These are phyloP conservation scores for Drosophila meridionalis DNA, from an alignment of 2,888 invertebrate genomes.

Conservation along the genomic window DNA sequence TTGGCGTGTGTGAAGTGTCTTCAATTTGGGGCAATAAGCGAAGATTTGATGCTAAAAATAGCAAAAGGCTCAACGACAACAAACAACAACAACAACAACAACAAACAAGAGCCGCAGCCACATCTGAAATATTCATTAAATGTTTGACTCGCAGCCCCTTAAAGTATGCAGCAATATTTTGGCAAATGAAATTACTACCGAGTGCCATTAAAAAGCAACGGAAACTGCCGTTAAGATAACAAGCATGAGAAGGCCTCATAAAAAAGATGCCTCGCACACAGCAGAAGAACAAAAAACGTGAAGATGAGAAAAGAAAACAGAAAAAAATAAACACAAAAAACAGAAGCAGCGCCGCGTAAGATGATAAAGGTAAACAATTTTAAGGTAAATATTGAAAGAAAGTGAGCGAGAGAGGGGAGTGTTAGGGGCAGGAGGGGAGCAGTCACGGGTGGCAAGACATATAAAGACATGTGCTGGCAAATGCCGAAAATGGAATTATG, in stretches of 20 bases:
- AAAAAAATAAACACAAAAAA: neutral
- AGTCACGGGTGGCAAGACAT: neutral
- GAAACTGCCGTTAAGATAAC: slow-evolving; percentile 66
- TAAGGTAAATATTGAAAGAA: slow-evolving; percentile 63
- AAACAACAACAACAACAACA: neutral
- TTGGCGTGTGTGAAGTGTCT: slow-evolving; percentile 49
- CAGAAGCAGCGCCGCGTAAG: slow-evolving; percentile 16
- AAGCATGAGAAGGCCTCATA: slow-evolving; percentile 41
- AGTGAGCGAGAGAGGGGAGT: slow-evolving; percentile 12
- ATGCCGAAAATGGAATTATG: slow-evolving; percentile 20
- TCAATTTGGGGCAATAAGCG: slow-evolving; percentile 51
- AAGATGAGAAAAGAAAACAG: neutral
- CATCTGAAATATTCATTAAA: slow-evolving; percentile 65
- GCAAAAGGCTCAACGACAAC: slow-evolving; percentile 19
- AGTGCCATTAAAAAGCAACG: slow-evolving; percentile 71
- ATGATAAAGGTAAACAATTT: slow-evolving; percentile 70
- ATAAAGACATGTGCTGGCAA: slow-evolving; percentile 24
- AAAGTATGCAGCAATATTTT: slow-evolving; percentile 30
- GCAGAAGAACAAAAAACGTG: neutral
- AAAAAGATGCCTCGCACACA: slow-evolving; percentile 28
- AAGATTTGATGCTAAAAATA: slow-evolving; percentile 70
- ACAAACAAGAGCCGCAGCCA: neutral
- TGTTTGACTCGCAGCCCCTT: slow-evolving; percentile 16
- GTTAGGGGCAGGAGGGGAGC: neutral
- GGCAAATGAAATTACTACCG: slow-evolving; percentile 67